A percentile compares a stretch with the other conserved stretches of the same genome.
phyloP scores from a whole-genome alignment of 2,113 vertebrate species.

The Cricetomys ansorgei region DNA sequence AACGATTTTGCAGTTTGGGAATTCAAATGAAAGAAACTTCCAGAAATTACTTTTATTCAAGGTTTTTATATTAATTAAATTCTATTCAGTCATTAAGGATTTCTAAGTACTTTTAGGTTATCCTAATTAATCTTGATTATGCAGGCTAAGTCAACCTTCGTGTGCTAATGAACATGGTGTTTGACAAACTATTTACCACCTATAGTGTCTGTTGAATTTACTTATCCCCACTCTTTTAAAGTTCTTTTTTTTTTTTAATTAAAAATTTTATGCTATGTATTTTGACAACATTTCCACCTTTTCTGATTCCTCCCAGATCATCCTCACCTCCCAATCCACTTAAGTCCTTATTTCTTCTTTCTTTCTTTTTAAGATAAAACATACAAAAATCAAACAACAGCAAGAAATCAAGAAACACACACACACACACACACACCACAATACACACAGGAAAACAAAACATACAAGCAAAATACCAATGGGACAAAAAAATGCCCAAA shows the following conservation, averaged over 20 bases:
- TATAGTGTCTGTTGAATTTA: not conserved
- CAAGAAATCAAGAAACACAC: not conserved
- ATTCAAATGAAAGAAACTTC: not conserved
- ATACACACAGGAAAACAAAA: not conserved
- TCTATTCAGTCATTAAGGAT: not conserved
- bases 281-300: not conserved
- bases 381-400: not conserved
- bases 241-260: not conserved
- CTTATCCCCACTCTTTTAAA: not conserved
- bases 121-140: not conserved
- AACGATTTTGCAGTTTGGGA: not conserved
- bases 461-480: not conserved
- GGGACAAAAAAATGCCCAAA: not conserved
- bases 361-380: not conserved
- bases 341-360: not conserved
- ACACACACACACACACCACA: not conserved
- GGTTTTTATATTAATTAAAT: not conserved
- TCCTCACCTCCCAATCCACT: not conserved
- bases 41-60: not conserved
- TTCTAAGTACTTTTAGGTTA: conserved; percentile 3
- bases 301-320: not conserved
- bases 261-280: not conserved
- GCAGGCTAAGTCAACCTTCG: not conserved
- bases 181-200: not conserved
- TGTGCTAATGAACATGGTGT: not conserved